These are phyloP conservation scores for Eueides isabella DNA, from an alignment of 1,140 invertebrate species.

Conservation along the genomic window DNA sequence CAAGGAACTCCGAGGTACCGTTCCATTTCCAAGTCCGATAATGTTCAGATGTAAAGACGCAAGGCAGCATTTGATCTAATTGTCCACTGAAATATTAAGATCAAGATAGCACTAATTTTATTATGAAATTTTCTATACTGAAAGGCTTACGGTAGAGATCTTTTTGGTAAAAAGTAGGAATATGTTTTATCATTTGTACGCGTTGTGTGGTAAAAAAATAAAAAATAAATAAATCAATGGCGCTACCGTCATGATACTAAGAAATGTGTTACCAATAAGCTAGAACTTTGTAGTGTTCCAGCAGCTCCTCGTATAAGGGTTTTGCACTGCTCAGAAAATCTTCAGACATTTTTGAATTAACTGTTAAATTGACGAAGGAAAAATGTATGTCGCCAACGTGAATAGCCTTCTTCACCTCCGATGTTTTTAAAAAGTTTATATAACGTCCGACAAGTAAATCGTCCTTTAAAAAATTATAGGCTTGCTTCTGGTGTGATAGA, in stretches of 20 bases:
- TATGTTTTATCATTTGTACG: too few relatives aligned
- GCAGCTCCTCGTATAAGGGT: constrained; percentile 21
- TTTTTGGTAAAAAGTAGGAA: too few relatives aligned
- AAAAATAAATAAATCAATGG: too few relatives aligned
- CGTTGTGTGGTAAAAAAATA: too few relatives aligned
- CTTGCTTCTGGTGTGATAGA: constrained; percentile 81
- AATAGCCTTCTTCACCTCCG: constrained; percentile 18
- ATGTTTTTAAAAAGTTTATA: constrained; percentile 57
- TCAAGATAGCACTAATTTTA: neutral
- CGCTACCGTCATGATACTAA: too few relatives aligned
- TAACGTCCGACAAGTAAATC: constrained; percentile 59
- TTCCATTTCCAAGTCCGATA: constrained; percentile 86
- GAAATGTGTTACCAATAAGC: constrained; percentile 14
- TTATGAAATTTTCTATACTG: too few relatives aligned
- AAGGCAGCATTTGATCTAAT: constrained; percentile 91
- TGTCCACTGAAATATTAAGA: constrained; percentile 68
- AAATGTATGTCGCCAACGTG: constrained; percentile 29
- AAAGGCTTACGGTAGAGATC: too few relatives aligned
- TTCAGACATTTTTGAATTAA: constrained; percentile 26
- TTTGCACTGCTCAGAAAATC: constrained; percentile 27
- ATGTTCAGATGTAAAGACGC: constrained; percentile 87
- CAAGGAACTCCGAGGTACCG: constrained; percentile 84
- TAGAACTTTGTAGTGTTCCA: constrained; percentile 27
- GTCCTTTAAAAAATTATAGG: constrained; percentile 87
- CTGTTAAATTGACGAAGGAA: constrained; percentile 16